Conservation (phyloP, 2,113 vertebrate genomes). For the Dissostichus mawsoni region DNA sequence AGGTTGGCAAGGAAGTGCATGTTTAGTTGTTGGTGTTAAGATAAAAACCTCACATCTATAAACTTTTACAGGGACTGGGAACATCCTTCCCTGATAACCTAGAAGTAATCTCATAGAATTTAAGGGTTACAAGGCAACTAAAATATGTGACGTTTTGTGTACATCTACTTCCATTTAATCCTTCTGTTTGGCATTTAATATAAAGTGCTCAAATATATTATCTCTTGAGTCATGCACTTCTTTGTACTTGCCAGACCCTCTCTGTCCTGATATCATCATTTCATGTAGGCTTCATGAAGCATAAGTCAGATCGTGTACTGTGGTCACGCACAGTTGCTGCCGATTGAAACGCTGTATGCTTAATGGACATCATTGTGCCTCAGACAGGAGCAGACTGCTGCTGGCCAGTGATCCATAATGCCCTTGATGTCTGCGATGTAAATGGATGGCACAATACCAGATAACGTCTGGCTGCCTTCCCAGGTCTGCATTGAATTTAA, state of each 20-base stretch:
- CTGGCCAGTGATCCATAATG: slow-evolving; percentile 45
- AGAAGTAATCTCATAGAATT: not conserved
- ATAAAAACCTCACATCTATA: not conserved
- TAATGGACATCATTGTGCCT: slow-evolving; percentile 19
- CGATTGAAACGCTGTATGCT: slow-evolving; percentile 15
- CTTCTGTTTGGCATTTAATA: slow-evolving; percentile 11
- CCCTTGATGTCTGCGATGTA: slow-evolving; percentile 45
- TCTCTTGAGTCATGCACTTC: not conserved
- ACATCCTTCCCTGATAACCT: not conserved
- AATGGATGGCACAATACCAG: slow-evolving; percentile 41
- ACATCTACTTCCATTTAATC: not conserved
- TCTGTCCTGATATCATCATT: not conserved
- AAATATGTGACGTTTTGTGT: slow-evolving; percentile 2
- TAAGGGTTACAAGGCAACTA: not conserved
- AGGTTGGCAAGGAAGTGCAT: not conserved
- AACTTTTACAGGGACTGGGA: not conserved
- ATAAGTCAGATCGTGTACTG: slow-evolving; percentile 4
- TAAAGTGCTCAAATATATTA: not conserved
- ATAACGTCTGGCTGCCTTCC: slow-evolving; percentile 52
- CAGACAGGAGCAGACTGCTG: slow-evolving; percentile 22
- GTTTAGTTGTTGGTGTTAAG: not conserved
- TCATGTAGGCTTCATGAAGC: not conserved
- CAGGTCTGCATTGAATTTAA: slow-evolving; percentile 45
- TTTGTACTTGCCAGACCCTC: not conserved
- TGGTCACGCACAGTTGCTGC: slow-evolving; percentile 8